Evolutionary conservation across 1,140 invertebrate genomes (phyloP), one percentile per base, ranked within the genome.

Genomic region (Helicoverpa armigera): DNA sequence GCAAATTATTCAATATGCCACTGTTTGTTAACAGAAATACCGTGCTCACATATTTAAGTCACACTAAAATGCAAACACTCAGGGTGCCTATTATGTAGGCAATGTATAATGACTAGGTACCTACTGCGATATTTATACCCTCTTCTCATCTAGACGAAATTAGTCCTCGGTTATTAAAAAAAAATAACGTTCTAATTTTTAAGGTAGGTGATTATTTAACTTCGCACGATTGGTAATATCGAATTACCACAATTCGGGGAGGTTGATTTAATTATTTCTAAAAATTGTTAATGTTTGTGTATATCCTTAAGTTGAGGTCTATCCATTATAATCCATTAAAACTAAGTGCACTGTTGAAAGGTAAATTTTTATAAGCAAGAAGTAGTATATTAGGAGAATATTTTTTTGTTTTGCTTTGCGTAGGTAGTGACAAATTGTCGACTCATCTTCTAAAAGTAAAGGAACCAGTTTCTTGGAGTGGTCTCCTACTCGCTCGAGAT

Each of bases 401-500:
- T 23, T 23, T 23, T 23, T 23, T 23, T 23, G 43, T 35, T 35
- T 14, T 54, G 23, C 53, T 12, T 54, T n/a, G 53, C 69, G 69
- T 72, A 72, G 69, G 69, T 29, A 72, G 69, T 53, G 69, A 72
- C 23, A 72, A 29, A 72, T 72, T 72, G 48, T 51, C 50, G 48
- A 72, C 69, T 72, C 69, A 72, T 72, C 48, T 72, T 23, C 18
- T 31, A 61, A 5, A 53, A 53, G 50, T 13, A 54, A 72, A 53
- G 50, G 16, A 72, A 72, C 69, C 23, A 72, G 69, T 53, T 72
- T 72, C 50, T 18, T 53, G 2, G 69, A 72, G 23, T 7, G 18
- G 13, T 14, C 69, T 72, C 50, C 43, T 16, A n/a, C 13, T 72
- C 18, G 50, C 4, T 13, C 35, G 65, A 7, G 65, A 18, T 50